These are phyloP conservation scores for Mus minutoides DNA, from an alignment of 2,797 vertebrate species.

Conservation along the genomic window DNA sequence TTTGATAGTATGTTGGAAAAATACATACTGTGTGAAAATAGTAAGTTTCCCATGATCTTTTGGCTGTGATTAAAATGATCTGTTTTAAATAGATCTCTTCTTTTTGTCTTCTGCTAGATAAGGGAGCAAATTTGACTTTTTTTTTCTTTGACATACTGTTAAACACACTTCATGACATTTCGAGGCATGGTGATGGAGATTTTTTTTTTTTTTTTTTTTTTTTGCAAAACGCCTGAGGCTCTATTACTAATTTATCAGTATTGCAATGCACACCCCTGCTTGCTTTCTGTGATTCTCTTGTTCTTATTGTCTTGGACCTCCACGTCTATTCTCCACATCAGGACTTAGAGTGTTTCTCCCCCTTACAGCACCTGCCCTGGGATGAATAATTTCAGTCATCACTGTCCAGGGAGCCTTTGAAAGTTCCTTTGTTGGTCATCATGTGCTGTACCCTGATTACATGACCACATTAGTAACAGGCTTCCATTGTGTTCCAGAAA, in stretches of 20 bases:
- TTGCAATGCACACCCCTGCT: not conserved
- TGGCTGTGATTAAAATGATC: not conserved
- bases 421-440: constrained; percentile 44
- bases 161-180: not conserved
- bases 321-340: not conserved
- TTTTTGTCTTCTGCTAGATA: not conserved
- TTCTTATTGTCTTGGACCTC: not conserved
- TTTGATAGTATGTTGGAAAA: not conserved
- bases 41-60: not conserved
- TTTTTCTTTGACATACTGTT: not conserved
- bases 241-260: constrained; percentile 62
- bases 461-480: not conserved
- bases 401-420: constrained; percentile 48
- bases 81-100: not conserved
- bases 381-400: constrained; percentile 34
- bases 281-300: not conserved
- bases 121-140: constrained; percentile 43
- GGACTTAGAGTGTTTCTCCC: not conserved
- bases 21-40: not conserved
- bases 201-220: constrained; percentile 19
- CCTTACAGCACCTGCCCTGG: not conserved
- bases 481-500: not conserved
- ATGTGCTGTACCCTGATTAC: constrained; percentile 56
- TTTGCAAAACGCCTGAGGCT: constrained; percentile 59
- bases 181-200: constrained; percentile 13